Evolutionary conservation across 2,113 vertebrate species (phyloP), one percentile per base, ranked within the genome.

Genomic region (Ammodytes marinus): DNA sequence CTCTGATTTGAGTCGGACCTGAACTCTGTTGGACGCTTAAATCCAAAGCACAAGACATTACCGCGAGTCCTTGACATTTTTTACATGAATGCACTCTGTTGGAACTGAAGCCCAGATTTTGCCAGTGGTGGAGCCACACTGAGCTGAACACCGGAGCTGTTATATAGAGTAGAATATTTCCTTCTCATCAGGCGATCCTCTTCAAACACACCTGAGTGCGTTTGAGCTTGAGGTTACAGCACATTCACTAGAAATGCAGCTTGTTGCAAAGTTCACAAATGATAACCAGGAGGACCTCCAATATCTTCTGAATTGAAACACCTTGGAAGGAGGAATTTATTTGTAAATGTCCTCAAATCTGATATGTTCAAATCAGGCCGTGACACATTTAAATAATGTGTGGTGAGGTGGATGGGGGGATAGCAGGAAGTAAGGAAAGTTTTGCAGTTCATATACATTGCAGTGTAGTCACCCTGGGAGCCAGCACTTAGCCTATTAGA

Each of bases 401-500:
- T 40, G 27, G 67, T 64, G 82, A 35, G 11, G 57, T 10, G 12
- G 11, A 10, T 17, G 42, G 11, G 53, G 64, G 52, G 46, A 43
- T 54, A 66, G 73, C 73, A 74, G 39, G 46, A 78, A 74, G 66
- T 35, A 27, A 83, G 73, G 42, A 78, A 92, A 86, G 68, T 88
- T 91, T 84, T 88, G 86, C 88, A 80, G 79, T 88, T 89, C 84
- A 90, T 74, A 71, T 74, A 58, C 77, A 87, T 79, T 85, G 90
- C 77, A 84, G 27, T 79, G 67, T 80, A 81, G 87, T 87, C 81
- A 71, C 83, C 14, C 64, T 78, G 80, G 86, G 84, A 93, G 84
- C 71, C 79, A 37, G 77, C 86, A 89, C 91, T 94, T 92, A 91
- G 89, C 87, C 89, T 90, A 91, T 90, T 89, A 90, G 83, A 53